Conservation (phyloP, 2,113 vertebrate genomes). For the Ciconia stormi region DNA sequence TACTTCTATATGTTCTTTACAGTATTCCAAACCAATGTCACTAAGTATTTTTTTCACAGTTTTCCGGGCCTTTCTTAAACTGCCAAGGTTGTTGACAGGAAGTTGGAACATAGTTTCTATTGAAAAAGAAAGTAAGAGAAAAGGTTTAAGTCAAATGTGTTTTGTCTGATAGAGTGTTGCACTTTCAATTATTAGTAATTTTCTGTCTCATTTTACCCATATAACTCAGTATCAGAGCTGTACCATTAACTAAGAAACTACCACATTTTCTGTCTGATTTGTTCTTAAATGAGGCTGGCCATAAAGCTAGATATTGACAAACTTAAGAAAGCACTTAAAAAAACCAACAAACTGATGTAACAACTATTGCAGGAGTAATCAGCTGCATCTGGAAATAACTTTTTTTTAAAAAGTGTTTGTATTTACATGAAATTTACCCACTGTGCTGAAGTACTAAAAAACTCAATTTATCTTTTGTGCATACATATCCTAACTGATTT, state of each 20-base stretch:
- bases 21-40: slow-evolving; percentile 99
- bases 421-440: not conserved
- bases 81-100: slow-evolving; percentile 99
- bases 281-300: slow-evolving; percentile 8
- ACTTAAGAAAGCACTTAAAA: not conserved
- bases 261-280: not conserved
- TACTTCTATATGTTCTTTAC: slow-evolving; percentile 96
- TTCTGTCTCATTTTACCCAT: slow-evolving; percentile 30
- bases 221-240: slow-evolving; percentile 24
- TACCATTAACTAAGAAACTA: not conserved
- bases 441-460: not conserved
- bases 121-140: slow-evolving; percentile 74
- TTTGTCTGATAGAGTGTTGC: not conserved
- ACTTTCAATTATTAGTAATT: slow-evolving; percentile 25
- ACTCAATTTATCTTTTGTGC: not conserved
- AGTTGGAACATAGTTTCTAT: slow-evolving; percentile 98
- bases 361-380: not conserved
- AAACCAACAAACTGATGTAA: not conserved
- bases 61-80: slow-evolving; percentile 98
- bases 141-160: slow-evolving; percentile 63
- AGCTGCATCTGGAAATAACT: not conserved
- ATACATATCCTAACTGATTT: not conserved
- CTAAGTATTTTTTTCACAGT: slow-evolving; percentile 98
- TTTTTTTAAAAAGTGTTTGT: not conserved
- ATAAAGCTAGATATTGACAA: not conserved